phyloP scores from a whole-genome alignment of 2,797 vertebrate genomes.

The Anas flavirostris region DNA sequence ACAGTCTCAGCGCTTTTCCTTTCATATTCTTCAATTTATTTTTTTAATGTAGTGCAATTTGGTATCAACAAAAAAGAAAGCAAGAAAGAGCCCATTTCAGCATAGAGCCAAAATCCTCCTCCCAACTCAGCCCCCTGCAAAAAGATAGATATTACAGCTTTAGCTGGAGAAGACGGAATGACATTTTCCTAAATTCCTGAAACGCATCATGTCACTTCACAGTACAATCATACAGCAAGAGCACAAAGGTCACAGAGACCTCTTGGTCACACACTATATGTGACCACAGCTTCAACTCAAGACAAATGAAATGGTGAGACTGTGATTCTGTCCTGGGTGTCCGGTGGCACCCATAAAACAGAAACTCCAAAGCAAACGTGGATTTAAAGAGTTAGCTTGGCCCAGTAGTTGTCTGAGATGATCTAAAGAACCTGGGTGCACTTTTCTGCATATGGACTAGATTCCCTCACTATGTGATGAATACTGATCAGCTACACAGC shows the following conservation, averaged over 20 bases:
- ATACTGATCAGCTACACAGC: background rate
- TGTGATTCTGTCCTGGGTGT: background rate
- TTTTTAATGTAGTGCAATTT: background rate
- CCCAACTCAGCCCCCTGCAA: rapidly evolving
- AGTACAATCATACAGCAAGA: rapidly evolving
- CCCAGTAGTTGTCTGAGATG: background rate
- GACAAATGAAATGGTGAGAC: background rate
- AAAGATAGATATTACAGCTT: background rate
- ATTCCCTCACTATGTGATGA: background rate
- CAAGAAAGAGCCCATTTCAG: background rate
- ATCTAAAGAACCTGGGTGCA: background rate
- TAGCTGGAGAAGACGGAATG: background rate
- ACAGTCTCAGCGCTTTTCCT: background rate
- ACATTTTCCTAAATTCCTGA: background rate
- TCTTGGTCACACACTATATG: background rate
- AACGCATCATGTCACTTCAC: background rate
- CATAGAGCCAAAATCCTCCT: background rate
- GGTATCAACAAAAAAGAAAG: background rate
- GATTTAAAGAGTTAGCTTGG: background rate
- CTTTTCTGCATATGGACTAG: background rate
- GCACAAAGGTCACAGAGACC: background rate
- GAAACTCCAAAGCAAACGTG: background rate
- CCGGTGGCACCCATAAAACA: background rate
- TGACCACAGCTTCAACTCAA: background rate
- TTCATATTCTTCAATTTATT: background rate